Percentiles rank a stretch among this genome's conserved stretches.
Conservation (phyloP, 2,797 vertebrate species). For the Acanthiza pusilla region DNA sequence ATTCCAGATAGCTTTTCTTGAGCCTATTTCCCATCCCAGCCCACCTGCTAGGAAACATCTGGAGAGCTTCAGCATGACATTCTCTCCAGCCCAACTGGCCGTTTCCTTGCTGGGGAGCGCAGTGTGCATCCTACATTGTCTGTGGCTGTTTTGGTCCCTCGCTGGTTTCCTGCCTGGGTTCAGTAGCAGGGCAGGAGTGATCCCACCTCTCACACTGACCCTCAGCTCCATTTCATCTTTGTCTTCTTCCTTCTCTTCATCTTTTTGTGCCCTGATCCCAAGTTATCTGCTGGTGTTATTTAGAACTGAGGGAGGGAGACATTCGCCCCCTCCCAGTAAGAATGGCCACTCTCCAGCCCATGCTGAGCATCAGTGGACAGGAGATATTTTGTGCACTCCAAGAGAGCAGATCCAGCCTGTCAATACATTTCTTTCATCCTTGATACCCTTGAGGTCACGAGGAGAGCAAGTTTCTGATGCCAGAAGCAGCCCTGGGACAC, state of each 20-base stretch:
- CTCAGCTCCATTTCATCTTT: not conserved
- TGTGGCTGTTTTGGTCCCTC: not conserved
- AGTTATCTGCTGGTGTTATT: not conserved
- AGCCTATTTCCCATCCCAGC: not conserved
- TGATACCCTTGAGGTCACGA: not conserved
- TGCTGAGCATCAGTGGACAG: not conserved
- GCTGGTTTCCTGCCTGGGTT: not conserved
- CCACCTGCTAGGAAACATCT: not conserved
- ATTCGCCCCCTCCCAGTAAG: not conserved
- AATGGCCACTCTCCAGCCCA: not conserved
- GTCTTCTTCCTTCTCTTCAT: not conserved
- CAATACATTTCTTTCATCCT: not conserved
- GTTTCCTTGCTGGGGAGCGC: not conserved
- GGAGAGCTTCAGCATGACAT: not conserved
- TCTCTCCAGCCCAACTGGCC: not conserved
- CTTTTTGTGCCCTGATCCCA: not conserved
- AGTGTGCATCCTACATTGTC: not conserved
- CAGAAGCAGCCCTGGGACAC: not conserved
- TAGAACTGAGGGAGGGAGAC: not conserved
- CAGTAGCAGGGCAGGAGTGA: not conserved
- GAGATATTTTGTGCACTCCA: not conserved
- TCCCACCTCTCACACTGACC: not conserved
- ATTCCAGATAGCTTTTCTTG: not conserved
- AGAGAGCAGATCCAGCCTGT: not conserved
- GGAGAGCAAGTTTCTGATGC: not conserved